Conservation (phyloP, 2,113 vertebrate genomes). For the Greenwoodochromis staneri region DNA sequence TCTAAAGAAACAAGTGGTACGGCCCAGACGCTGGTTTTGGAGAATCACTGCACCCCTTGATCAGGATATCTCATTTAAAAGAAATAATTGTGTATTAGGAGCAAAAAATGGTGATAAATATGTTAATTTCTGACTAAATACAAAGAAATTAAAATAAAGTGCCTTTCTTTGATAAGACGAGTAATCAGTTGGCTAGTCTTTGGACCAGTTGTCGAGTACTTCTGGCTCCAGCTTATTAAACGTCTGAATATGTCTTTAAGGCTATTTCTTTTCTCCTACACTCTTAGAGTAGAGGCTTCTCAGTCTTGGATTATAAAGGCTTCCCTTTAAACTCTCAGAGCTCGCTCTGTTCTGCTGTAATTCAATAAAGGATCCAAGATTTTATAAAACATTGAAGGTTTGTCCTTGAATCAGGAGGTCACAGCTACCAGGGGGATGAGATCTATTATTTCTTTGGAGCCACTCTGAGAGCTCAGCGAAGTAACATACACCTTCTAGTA, state of each 20-base stretch:
- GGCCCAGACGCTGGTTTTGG: neutral
- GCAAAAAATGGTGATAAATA: neutral
- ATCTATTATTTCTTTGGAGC: neutral
- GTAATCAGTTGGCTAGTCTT: neutral
- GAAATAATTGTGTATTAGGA: neutral
- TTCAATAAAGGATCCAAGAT: neutral
- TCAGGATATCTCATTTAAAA: neutral
- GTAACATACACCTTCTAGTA: neutral
- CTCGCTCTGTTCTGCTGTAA: neutral
- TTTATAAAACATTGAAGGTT: neutral
- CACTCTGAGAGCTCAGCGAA: neutral
- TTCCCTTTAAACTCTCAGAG: neutral
- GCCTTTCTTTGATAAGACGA: neutral
- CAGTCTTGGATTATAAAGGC: neutral
- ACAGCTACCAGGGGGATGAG: neutral
- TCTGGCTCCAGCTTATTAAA: neutral
- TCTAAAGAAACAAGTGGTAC: fast-evolving
- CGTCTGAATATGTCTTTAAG: neutral
- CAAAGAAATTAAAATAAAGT: neutral
- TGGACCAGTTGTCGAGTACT: neutral
- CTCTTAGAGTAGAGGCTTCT: neutral
- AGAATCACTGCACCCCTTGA: neutral
- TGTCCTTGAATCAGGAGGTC: neutral
- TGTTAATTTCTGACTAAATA: neutral
- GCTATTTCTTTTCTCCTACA: neutral